These are phyloP conservation scores for Trileptium ribeirensis DNA, from an alignment of 2,888 invertebrate genomes.

Conservation along the genomic window DNA sequence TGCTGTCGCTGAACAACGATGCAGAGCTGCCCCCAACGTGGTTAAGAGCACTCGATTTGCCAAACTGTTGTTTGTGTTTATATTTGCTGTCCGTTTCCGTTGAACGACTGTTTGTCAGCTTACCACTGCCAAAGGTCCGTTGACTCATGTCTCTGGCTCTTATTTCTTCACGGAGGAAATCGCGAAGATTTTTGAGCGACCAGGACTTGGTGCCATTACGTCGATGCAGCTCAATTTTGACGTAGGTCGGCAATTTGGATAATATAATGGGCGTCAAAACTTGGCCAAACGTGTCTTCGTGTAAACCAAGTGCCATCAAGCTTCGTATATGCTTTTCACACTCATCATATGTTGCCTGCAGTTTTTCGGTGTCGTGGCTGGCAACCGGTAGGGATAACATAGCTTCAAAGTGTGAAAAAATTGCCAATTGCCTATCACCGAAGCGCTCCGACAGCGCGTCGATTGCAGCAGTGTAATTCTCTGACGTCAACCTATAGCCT, in stretches of 20 bases:
- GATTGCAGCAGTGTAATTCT: background rate
- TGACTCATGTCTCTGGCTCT: background rate
- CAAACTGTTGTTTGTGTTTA: background rate
- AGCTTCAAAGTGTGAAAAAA: background rate
- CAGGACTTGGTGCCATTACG: background rate
- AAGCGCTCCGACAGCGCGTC: background rate
- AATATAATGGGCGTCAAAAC: background rate
- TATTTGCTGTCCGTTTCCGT: background rate
- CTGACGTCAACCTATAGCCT: background rate
- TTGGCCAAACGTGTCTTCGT: background rate
- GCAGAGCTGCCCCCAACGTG: background rate
- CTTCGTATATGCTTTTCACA: background rate
- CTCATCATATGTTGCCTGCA: background rate
- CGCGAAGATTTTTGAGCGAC: background rate
- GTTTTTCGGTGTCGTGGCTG: background rate
- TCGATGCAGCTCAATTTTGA: background rate
- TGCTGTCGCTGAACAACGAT: background rate
- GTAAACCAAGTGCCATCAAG: background rate
- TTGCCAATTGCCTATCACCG: background rate
- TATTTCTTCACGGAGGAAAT: background rate
- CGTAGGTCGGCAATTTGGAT: background rate
- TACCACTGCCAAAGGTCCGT: background rate
- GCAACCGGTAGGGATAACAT: background rate
- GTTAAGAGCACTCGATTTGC: background rate
- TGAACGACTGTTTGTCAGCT: background rate